Percentiles rank a stretch among this genome's conserved stretches.
phyloP scores from a whole-genome alignment of 2,113 vertebrate species.

The Gobius niger region DNA sequence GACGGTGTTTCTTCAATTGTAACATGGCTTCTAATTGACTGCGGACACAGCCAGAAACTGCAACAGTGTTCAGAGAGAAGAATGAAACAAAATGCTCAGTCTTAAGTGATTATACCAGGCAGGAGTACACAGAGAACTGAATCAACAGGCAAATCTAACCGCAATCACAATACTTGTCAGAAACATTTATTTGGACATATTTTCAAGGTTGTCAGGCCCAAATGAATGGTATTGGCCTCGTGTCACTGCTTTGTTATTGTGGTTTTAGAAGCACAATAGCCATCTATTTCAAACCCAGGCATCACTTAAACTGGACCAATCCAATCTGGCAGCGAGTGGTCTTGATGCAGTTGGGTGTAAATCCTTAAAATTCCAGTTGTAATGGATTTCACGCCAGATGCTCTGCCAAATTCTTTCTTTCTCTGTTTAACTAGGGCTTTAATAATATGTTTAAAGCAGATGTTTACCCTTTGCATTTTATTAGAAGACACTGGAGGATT shows the following conservation, averaged over 20 bases:
- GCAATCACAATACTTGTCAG: too few species aligned
- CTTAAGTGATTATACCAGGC: too few species aligned
- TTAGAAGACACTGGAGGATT: conserved; percentile 3
- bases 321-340: not conserved
- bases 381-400: not conserved
- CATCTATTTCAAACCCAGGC: not conserved
- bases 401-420: conserved; percentile 1
- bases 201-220: too few species aligned
- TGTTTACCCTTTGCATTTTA: not conserved
- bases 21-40: too few species aligned
- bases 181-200: too few species aligned
- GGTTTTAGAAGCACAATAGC: not conserved
- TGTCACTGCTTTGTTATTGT: not conserved
- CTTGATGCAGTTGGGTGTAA: not conserved
- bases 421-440: not conserved
- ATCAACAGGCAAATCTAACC: too few species aligned
- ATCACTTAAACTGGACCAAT: not conserved
- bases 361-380: not conserved
- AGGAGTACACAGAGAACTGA: too few species aligned
- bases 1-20: too few species aligned
- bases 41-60: too few species aligned
- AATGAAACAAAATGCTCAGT: too few species aligned
- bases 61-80: too few species aligned
- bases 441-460: not conserved
- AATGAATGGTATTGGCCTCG: not conserved